phyloP scores from a whole-genome alignment of 2,888 invertebrate genomes.

The Itoplectis maculator region DNA sequence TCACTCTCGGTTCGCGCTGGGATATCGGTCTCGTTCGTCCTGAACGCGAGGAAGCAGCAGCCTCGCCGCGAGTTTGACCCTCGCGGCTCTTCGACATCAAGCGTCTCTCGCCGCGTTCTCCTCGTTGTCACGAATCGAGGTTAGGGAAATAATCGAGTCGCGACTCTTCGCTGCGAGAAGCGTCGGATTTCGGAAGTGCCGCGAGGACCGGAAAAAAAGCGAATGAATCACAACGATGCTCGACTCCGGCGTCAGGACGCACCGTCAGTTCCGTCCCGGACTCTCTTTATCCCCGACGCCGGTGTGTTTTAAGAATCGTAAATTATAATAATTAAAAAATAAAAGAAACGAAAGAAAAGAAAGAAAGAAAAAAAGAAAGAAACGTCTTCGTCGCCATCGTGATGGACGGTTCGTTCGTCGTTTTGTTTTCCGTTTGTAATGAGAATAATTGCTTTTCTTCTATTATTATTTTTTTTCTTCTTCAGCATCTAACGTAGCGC shows the following conservation, averaged over 20 bases:
- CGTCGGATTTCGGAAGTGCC: not conserved
- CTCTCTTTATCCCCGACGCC: slow-evolving; percentile 41
- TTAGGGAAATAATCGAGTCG: not conserved
- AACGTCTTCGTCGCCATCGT: slow-evolving; percentile 57
- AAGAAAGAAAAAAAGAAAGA: slow-evolving; percentile 33
- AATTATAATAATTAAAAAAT: slow-evolving; percentile 40
- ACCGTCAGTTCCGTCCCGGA: slow-evolving; percentile 5
- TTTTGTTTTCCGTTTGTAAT: slow-evolving; percentile 54
- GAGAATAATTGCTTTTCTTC: slow-evolving; percentile 35
- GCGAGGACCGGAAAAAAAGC: slow-evolving; percentile 56
- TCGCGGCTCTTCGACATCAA: slow-evolving; percentile 14
- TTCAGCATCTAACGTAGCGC: slow-evolving; percentile 33
- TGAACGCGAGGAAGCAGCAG: slow-evolving; percentile 23
- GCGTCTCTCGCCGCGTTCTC: not conserved
- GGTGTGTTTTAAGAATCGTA: slow-evolving; percentile 40
- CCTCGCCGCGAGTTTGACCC: slow-evolving; percentile 37
- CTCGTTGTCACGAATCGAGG: not conserved
- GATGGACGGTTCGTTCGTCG: slow-evolving; percentile 63
- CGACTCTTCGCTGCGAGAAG: no score
- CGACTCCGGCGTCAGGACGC: slow-evolving; percentile 17
- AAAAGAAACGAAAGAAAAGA: slow-evolving; percentile 52
- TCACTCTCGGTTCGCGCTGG: slow-evolving; percentile 13
- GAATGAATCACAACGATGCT: slow-evolving; percentile 40
- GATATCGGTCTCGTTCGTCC: slow-evolving; percentile 1
- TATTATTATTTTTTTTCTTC: slow-evolving; percentile 44